A percentile compares a stretch with the other conserved stretches of the same genome.
These are phyloP conservation scores for Folsomia candida DNA, from an alignment of 2,888 invertebrate genomes.

Conservation along the genomic window DNA sequence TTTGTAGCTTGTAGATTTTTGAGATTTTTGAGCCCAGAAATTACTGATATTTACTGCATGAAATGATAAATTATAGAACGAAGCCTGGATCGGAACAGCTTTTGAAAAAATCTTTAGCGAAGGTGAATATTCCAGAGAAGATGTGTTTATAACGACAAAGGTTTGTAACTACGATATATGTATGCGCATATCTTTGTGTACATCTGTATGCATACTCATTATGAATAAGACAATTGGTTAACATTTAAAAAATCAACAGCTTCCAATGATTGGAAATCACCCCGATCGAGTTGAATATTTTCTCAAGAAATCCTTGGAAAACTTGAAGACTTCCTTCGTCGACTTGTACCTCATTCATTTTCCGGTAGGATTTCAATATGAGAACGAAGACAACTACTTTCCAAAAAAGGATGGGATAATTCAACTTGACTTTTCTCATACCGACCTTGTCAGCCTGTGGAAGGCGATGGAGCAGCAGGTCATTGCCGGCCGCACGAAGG, in stretches of 20 bases:
- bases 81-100: constrained; percentile 54
- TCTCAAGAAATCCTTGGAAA: constrained; percentile 65
- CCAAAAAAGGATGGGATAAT: constrained; percentile 31
- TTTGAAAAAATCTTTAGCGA: constrained; percentile 69
- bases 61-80: too few species aligned
- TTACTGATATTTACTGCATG: too few species aligned
- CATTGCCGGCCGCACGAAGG: constrained; percentile 65
- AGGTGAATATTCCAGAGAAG: constrained; percentile 68
- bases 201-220: not conserved
- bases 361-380: constrained; percentile 68
- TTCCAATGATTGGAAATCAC: constrained; percentile 65
- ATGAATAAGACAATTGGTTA: not conserved
- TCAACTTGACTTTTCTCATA: constrained; percentile 31
- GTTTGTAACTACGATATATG: constrained; percentile 53
- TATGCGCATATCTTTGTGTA: not conserved
- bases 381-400: constrained; percentile 60
- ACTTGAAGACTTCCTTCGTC: constrained; percentile 72
- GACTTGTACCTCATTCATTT: constrained; percentile 79
- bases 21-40: too few species aligned
- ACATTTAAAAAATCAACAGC: constrained; percentile 55
- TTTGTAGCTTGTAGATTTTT: too few species aligned
- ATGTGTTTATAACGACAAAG: constrained; percentile 80
- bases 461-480: constrained; percentile 65
- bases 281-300: constrained; percentile 67
- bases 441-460: constrained; percentile 72